phyloP scores from a whole-genome alignment of 2,888 invertebrate genomes.

The Xanthia icteritia region DNA sequence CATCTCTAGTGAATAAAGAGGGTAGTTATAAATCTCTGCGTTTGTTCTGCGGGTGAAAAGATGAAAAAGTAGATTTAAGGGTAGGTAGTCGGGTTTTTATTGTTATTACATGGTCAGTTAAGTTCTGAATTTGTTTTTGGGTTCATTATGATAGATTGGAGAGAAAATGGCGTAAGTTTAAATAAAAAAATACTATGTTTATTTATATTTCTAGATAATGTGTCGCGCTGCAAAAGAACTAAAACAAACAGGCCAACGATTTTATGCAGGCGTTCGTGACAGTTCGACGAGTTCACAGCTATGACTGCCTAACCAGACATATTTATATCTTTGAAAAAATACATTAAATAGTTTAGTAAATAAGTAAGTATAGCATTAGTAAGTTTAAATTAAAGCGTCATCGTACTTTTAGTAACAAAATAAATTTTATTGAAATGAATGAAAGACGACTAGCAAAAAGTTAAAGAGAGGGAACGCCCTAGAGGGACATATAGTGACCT shows the following conservation, averaged over 20 bases:
- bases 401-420: neutral
- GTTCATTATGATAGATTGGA: neutral
- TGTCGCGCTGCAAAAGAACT: too few species aligned
- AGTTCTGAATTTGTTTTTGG: neutral
- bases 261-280: too few species aligned
- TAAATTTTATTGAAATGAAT: neutral
- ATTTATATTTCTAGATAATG: too few species aligned
- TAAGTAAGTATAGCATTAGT: too few species aligned
- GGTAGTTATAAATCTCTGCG: constrained; percentile 75
- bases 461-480: too few species aligned
- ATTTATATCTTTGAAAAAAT: neutral
- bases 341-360: neutral
- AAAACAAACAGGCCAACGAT: too few species aligned
- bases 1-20: constrained; percentile 67
- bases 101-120: constrained; percentile 35
- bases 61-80: constrained; percentile 54
- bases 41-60: constrained; percentile 72
- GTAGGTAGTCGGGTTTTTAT: constrained; percentile 34
- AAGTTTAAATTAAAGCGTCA: neutral
- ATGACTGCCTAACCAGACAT: too few species aligned
- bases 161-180: neutral
- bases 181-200: neutral
- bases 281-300: too few species aligned
- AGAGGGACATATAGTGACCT: too few species aligned
- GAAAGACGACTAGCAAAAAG: too few species aligned